Conservation (phyloP, 2,888 invertebrate species). For the Trachelus iudaicus region DNA sequence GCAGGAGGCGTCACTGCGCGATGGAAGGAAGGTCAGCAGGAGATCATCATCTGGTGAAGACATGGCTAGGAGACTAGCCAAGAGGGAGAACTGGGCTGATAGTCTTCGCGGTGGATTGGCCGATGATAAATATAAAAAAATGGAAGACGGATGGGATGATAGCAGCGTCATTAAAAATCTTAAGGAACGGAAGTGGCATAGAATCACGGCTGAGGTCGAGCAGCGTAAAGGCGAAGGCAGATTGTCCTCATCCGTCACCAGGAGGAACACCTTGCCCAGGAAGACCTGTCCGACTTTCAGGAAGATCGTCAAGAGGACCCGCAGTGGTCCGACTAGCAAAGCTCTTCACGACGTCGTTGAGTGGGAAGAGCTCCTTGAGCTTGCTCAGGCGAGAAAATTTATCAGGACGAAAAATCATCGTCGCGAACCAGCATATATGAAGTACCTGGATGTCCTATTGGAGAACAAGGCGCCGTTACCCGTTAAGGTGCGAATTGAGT, state of each 20-base stretch:
- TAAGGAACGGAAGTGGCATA: slow-evolving; percentile 53
- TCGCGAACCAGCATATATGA: slow-evolving; percentile 37
- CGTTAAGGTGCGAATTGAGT: slow-evolving; percentile 41
- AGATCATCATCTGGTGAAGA: not conserved
- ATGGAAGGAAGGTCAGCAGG: not conserved
- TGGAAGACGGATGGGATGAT: slow-evolving; percentile 60
- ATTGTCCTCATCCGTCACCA: slow-evolving; percentile 12
- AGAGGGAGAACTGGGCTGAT: slow-evolving; percentile 54
- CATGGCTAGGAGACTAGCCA: slow-evolving; percentile 22
- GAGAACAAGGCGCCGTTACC: slow-evolving; percentile 45
- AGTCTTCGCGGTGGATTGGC: slow-evolving; percentile 42
- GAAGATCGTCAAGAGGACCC: slow-evolving; percentile 26
- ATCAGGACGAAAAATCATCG: slow-evolving; percentile 32
- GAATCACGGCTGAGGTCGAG: slow-evolving; percentile 55
- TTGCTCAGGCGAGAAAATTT: slow-evolving; percentile 70
- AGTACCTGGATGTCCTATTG: slow-evolving; percentile 53
- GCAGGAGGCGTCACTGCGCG: not conserved
- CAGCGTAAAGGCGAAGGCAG: slow-evolving; percentile 21
- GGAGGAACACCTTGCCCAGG: slow-evolving; percentile 50
- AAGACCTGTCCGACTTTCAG: slow-evolving; percentile 56
- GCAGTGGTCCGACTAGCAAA: slow-evolving; percentile 17
- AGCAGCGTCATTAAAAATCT: slow-evolving; percentile 48
- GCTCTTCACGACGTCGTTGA: slow-evolving; percentile 58
- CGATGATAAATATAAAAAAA: slow-evolving; percentile 48
- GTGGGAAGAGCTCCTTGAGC: slow-evolving; percentile 70